A percentile compares a stretch with the other conserved stretches of the same genome.
Conservation (phyloP, 2,888 invertebrate species). For the Zele albiditarsus region DNA sequence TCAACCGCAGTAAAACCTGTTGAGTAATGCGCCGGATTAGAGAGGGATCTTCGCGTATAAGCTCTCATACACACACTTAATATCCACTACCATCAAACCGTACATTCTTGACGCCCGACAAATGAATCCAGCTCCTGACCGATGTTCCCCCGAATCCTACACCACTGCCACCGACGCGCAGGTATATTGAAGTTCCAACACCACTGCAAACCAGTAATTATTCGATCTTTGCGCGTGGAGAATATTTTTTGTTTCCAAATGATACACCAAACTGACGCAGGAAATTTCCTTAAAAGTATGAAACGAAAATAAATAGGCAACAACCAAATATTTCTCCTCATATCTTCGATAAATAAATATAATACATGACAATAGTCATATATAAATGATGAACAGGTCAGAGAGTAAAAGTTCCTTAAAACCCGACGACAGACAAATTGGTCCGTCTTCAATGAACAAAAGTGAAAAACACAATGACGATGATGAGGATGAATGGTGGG, state of each 20-base stretch:
- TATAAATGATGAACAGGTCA: slow-evolving; percentile 49
- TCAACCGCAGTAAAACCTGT: slow-evolving; percentile 17
- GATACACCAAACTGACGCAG: not conserved
- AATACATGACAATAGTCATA: not conserved
- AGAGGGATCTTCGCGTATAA: not conserved
- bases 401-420: slow-evolving; percentile 53
- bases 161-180: slow-evolving; percentile 46
- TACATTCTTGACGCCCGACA: not conserved
- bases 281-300: not conserved
- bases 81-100: slow-evolving; percentile 21
- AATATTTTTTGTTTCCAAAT: slow-evolving; percentile 5
- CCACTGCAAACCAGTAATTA: slow-evolving; percentile 37
- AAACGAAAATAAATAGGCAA: not conserved
- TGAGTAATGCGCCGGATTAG: slow-evolving; percentile 24
- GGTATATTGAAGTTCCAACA: slow-evolving; percentile 37
- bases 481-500: slow-evolving; percentile 68
- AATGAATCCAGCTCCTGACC: slow-evolving; percentile 13
- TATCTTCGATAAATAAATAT: not conserved
- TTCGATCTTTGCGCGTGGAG: slow-evolving; percentile 35
- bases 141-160: slow-evolving; percentile 48
- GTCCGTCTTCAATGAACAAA: slow-evolving; percentile 43
- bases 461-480: slow-evolving; percentile 55
- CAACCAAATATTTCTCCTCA: too few relatives aligned
- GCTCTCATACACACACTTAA: slow-evolving; percentile 22
- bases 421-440: slow-evolving; percentile 46